Percentiles rank a stretch among this genome's conserved stretches.
Evolutionary conservation across 2,888 invertebrate species (phyloP).

Genomic region (Xestia ashworthii): DNA sequence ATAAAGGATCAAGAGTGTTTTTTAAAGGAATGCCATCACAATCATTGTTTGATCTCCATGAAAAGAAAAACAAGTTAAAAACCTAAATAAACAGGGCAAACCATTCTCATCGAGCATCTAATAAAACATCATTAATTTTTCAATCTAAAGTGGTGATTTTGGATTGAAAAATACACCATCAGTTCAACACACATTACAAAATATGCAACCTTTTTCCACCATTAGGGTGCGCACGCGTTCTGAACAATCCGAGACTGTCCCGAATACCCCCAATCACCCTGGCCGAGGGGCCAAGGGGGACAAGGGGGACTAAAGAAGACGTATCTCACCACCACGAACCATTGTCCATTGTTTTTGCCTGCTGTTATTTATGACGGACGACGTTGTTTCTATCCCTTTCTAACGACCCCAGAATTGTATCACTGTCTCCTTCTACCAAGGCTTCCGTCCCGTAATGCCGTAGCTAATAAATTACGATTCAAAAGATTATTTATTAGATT

Average conservation of each 20-base stretch:
- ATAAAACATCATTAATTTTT: constrained; percentile 11
- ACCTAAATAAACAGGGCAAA: neutral
- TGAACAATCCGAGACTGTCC: constrained; percentile 65
- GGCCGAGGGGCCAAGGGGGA: constrained; percentile 57
- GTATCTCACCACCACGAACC: constrained; percentile 89
- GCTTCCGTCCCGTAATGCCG: constrained; percentile 88
- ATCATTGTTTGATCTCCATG: neutral
- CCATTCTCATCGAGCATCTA: neutral
- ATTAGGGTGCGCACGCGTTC: constrained; percentile 76
- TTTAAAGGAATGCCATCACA: too few relatives aligned
- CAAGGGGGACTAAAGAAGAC: constrained; percentile 87
- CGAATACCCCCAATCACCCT: constrained; percentile 64
- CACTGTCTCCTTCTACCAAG: constrained; percentile 75
- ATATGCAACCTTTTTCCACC: constrained; percentile 44
- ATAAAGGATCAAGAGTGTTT: neutral
- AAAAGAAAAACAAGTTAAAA: neutral
- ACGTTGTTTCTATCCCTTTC: constrained; percentile 79
- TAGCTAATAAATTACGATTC: constrained; percentile 88
- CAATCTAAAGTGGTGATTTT: constrained; percentile 33
- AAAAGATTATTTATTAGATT: constrained; percentile 90
- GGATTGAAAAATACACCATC: constrained; percentile 15
- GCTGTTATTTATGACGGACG: constrained; percentile 89
- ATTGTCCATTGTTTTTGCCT: constrained; percentile 91
- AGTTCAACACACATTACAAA: constrained; percentile 38
- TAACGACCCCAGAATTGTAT: constrained; percentile 60